phyloP scores from a whole-genome alignment of 1,140 invertebrate genomes.

The Xylocopa sonorina region DNA sequence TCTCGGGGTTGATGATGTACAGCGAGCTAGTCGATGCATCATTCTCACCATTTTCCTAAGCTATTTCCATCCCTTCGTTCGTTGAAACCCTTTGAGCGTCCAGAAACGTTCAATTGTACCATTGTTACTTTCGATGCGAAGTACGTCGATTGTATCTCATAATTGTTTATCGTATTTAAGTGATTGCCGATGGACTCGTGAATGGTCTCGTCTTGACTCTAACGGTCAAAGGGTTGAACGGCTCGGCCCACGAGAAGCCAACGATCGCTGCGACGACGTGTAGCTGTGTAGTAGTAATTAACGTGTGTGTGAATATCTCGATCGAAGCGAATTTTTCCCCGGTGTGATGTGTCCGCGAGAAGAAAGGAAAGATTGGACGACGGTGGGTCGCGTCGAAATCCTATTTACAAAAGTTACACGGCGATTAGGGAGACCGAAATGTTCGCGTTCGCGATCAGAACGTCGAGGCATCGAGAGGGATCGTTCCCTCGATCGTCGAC shows the following conservation, averaged over 20 bases:
- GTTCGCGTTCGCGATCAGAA: neutral
- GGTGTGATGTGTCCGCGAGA: constrained; percentile 12
- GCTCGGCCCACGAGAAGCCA: neutral
- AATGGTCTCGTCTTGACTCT: no score
- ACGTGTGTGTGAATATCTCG: constrained; percentile 28
- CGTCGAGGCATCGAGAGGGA: constrained; percentile 45
- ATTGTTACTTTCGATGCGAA: no score
- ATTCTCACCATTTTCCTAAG: neutral
- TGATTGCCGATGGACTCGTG: no score
- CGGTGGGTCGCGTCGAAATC: constrained; percentile 13
- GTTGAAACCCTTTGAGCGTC: no score
- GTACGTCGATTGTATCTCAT: no score
- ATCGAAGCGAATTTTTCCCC: constrained; percentile 25
- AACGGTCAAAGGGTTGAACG: no score
- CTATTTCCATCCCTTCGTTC: neutral
- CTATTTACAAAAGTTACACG: constrained; percentile 51
- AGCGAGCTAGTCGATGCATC: neutral
- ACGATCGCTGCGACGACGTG: neutral
- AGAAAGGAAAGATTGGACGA: constrained; percentile 7
- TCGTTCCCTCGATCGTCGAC: constrained; percentile 34
- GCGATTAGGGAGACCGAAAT: constrained; percentile 15
- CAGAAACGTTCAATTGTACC: no score
- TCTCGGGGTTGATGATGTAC: neutral
- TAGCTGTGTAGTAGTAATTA: neutral
- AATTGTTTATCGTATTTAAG: no score